These are phyloP conservation scores for Hypomecis atomaria DNA, from an alignment of 2,888 invertebrate species.

Conservation along the genomic window DNA sequence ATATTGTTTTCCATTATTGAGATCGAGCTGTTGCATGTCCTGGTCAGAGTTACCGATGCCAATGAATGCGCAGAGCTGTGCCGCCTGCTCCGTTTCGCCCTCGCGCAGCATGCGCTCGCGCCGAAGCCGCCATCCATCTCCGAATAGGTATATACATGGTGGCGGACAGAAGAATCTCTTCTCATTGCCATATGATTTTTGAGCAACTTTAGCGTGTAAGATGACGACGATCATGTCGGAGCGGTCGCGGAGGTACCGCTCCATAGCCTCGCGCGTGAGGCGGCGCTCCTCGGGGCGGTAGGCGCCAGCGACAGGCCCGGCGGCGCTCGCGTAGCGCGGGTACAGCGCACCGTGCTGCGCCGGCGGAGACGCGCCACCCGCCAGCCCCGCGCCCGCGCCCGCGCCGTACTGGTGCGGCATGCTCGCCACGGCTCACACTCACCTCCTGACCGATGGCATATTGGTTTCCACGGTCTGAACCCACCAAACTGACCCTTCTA, in stretches of 20 bases:
- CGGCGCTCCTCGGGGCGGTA: slow-evolving; percentile 92
- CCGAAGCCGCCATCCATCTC: slow-evolving; percentile 98
- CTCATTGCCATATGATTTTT: slow-evolving; percentile 99
- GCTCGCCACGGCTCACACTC: slow-evolving; percentile 81
- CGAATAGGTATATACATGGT: slow-evolving; percentile 98
- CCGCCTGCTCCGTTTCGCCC: slow-evolving; percentile 94
- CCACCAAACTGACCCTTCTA: slow-evolving; percentile 47
- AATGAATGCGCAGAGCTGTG: slow-evolving; percentile 99
- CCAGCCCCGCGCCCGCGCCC: slow-evolving; percentile 85
- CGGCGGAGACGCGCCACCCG: slow-evolving; percentile 91
- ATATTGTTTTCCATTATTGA: slow-evolving; percentile 99
- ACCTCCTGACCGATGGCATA: slow-evolving; percentile 69
- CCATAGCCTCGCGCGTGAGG: slow-evolving; percentile 97
- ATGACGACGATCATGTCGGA: slow-evolving; percentile 98
- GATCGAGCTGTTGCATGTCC: slow-evolving; percentile 99
- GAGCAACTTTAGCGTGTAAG: slow-evolving; percentile 99
- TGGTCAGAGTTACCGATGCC: slow-evolving; percentile 99
- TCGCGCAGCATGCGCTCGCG: slow-evolving; percentile 96
- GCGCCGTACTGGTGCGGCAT: slow-evolving; percentile 94
- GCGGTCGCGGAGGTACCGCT: slow-evolving; percentile 96
- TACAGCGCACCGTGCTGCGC: slow-evolving; percentile 84
- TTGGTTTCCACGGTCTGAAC: slow-evolving; percentile 47
- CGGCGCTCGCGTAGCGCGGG: slow-evolving; percentile 86
- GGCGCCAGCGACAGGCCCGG: slow-evolving; percentile 84
- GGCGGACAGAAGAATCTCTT: slow-evolving; percentile 99